These are phyloP conservation scores for Eretmocerus hayati DNA, from an alignment of 2,888 invertebrate species.

Conservation along the genomic window DNA sequence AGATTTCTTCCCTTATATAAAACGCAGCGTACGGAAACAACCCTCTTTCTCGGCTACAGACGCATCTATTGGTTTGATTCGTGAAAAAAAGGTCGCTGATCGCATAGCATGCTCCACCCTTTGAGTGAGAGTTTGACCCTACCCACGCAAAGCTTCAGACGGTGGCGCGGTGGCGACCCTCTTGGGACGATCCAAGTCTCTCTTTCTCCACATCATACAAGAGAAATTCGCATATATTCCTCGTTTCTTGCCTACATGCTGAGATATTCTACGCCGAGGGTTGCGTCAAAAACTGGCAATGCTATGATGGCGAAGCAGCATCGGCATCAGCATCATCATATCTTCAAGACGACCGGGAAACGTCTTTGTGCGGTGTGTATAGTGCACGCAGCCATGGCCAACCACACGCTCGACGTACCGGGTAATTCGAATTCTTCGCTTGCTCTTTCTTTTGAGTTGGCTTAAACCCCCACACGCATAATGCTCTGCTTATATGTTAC, in stretches of 20 bases:
- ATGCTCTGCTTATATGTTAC: too few relatives aligned
- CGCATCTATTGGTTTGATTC: slow-evolving; percentile 17
- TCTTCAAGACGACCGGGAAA: too few relatives aligned
- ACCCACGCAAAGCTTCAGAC: too few relatives aligned
- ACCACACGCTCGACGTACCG: slow-evolving; percentile 13
- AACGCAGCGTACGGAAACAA: not conserved
- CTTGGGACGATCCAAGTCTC: slow-evolving; percentile 11
- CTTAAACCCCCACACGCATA: too few relatives aligned
- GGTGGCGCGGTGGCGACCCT: slow-evolving; percentile 3
- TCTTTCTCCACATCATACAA: slow-evolving; percentile 5
- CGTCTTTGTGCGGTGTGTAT: too few relatives aligned
- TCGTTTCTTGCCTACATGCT: slow-evolving; percentile 26
- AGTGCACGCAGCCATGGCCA: slow-evolving; percentile 1
- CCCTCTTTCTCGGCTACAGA: too few relatives aligned
- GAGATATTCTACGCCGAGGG: too few relatives aligned
- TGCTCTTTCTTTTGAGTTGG: too few relatives aligned
- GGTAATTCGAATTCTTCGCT: slow-evolving; percentile 8
- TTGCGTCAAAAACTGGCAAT: too few relatives aligned
- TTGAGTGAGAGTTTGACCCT: slow-evolving; percentile 21
- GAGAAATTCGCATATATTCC: slow-evolving; percentile 8
- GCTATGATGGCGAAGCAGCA: too few relatives aligned
- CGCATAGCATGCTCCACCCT: slow-evolving; percentile 12
- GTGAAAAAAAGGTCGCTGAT: slow-evolving; percentile 15
- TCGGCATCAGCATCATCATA: too few relatives aligned
- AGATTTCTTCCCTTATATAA: slow-evolving; percentile 17